Evolutionary conservation across 2,797 vertebrate genomes (phyloP).

Genomic region (Parauchenoglanis ngamensis): DNA sequence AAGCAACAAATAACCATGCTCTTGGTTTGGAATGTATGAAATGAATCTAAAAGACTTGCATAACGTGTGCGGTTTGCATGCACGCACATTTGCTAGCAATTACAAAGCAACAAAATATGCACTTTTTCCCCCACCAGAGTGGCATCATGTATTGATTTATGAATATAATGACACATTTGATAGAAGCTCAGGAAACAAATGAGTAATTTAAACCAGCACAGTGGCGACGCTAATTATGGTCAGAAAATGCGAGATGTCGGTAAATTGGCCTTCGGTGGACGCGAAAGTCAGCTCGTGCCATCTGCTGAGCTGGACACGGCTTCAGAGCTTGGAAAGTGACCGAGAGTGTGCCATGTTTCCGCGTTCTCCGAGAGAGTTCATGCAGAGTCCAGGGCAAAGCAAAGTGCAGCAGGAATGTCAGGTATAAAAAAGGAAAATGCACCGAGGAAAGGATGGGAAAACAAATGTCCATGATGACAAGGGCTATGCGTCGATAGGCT

Average conservation of each 20-base stretch:
- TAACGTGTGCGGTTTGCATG: not conserved
- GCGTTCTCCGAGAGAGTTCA: slow-evolving; percentile 1
- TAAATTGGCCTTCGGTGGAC: slow-evolving; percentile 29
- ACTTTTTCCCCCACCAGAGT: no score
- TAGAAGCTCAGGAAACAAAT: slow-evolving; percentile 24
- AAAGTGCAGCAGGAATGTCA: not conserved
- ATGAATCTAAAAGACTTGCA: not conserved
- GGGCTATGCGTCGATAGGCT: not conserved
- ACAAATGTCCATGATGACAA: not conserved
- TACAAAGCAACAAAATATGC: not conserved
- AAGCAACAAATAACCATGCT: slow-evolving; percentile 36
- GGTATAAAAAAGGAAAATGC: not conserved
- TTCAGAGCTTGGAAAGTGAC: slow-evolving; percentile 17
- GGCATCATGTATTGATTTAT: not conserved
- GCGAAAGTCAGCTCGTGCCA: slow-evolving; percentile 35
- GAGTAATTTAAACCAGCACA: slow-evolving; percentile 29
- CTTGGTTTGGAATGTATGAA: slow-evolving; percentile 13
- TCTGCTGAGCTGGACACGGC: slow-evolving; percentile 50
- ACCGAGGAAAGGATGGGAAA: not conserved
- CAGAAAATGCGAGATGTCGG: slow-evolving; percentile 25
- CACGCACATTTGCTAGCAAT: not conserved
- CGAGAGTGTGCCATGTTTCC: not conserved
- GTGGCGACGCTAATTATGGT: slow-evolving; percentile 23
- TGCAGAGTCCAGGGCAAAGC: not conserved
- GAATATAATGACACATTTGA: slow-evolving; percentile 15